Conservation (phyloP, 1,140 invertebrate genomes). For the Trichonephila clavipes region DNA sequence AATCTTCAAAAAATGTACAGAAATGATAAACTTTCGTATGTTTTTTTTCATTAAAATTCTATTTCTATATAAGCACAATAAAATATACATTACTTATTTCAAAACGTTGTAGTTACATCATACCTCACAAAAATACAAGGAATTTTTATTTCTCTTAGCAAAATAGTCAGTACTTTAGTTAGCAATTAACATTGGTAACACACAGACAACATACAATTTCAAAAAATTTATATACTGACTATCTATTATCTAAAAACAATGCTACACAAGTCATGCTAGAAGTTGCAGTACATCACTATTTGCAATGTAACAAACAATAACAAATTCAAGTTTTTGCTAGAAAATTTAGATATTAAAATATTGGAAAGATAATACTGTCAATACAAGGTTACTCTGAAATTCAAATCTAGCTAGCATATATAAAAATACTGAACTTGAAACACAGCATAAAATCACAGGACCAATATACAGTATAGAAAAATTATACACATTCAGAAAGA, state of each 20-base stretch:
- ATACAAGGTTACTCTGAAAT: not conserved
- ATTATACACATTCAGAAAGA: constrained; percentile 40
- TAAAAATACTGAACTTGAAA: constrained; percentile 55
- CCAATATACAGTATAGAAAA: constrained; percentile 41
- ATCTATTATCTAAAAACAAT: constrained; percentile 9
- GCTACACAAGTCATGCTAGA: constrained; percentile 3
- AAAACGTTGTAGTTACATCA: constrained; percentile 7
- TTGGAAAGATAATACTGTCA: constrained; percentile 45
- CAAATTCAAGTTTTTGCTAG: not conserved
- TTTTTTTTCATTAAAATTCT: constrained; percentile 27
- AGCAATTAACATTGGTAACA: constrained; percentile 22
- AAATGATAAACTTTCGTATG: not conserved
- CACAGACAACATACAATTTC: constrained; percentile 2
- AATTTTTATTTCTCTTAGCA: constrained; percentile 52
- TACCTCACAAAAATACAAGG: constrained; percentile 49
- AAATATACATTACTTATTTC: constrained; percentile 42
- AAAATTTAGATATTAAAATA: constrained; percentile 33
- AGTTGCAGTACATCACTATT: constrained; percentile 14
- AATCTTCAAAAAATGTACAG: constrained; percentile 35
- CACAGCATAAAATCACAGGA: constrained; percentile 27
- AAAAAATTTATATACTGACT: not conserved
- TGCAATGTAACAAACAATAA: constrained; percentile 33
- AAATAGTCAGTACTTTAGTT: constrained; percentile 54
- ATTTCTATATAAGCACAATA: constrained; percentile 25
- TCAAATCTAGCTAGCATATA: constrained; percentile 52